phyloP scores from a whole-genome alignment of 2,888 invertebrate genomes.

The Ectobius pallidus region DNA sequence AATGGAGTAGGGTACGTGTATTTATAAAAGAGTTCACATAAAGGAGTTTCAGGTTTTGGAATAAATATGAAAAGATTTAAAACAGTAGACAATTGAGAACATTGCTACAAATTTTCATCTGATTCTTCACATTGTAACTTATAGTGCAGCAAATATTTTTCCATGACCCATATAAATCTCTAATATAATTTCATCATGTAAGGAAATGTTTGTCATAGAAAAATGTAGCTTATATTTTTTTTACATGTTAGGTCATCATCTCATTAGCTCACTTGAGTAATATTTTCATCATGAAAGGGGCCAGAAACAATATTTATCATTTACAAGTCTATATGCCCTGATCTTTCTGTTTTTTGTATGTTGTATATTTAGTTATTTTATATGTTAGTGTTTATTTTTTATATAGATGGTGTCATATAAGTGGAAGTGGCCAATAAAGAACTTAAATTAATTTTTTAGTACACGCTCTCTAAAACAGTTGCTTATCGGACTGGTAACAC shows the following conservation, averaged over 20 bases:
- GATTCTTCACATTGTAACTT: background rate
- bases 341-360: background rate
- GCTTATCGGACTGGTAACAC: too few relatives aligned
- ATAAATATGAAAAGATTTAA: background rate
- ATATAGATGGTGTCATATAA: too few relatives aligned
- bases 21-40: too few relatives aligned
- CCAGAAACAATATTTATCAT: slow-evolving; percentile 2
- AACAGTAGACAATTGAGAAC: background rate
- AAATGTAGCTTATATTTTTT: slow-evolving; percentile 23
- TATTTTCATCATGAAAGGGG: slow-evolving; percentile 26
- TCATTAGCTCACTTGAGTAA: background rate
- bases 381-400: slow-evolving; percentile 15
- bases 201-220: background rate
- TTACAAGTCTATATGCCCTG: background rate
- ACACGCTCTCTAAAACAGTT: too few relatives aligned
- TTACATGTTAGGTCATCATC: slow-evolving; percentile 7
- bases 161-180: slow-evolving; percentile 15
- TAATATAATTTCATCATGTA: slow-evolving; percentile 6
- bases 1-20: too few relatives aligned
- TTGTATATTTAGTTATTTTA: background rate
- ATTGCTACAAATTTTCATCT: slow-evolving; percentile 13
- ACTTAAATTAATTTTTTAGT: background rate
- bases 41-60: background rate
- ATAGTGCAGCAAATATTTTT: slow-evolving; percentile 20
- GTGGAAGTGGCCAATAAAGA: too few relatives aligned